phyloP scores from a whole-genome alignment of 2,888 invertebrate genomes.

The Drosophila atripex region DNA sequence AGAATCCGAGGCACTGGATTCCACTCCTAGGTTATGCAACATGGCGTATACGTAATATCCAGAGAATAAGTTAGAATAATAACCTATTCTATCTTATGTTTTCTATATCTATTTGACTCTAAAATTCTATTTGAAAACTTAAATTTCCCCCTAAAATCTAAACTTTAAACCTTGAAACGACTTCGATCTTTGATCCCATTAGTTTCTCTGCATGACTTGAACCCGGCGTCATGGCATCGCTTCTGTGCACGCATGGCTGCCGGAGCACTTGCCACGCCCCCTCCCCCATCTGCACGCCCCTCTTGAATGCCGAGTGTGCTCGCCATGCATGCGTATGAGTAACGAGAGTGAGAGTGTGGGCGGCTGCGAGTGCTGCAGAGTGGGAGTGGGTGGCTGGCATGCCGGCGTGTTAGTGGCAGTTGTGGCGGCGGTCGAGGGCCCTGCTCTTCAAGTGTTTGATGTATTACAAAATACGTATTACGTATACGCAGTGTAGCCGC shows the following conservation, averaged over 20 bases:
- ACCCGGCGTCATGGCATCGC: neutral
- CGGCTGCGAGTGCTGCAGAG: no score
- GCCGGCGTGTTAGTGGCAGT: slow-evolving; percentile 19
- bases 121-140: no score
- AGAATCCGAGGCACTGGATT: neutral
- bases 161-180: neutral
- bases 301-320: slow-evolving; percentile 71
- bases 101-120: no score
- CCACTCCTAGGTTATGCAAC: no score
- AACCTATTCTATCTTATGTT: no score
- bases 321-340: slow-evolving; percentile 76
- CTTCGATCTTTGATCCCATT: slow-evolving; percentile 6
- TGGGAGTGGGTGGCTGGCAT: slow-evolving; percentile 33
- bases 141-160: neutral
- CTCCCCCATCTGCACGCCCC: slow-evolving; percentile 11
- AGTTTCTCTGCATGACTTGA: slow-evolving; percentile 1
- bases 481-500: slow-evolving; percentile 53
- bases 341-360: slow-evolving; percentile 46
- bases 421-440: slow-evolving; percentile 53
- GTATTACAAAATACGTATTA: slow-evolving; percentile 68
- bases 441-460: slow-evolving; percentile 73
- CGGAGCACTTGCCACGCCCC: slow-evolving; percentile 61
- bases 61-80: no score
- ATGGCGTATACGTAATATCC: no score
- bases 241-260: slow-evolving; percentile 60